phyloP scores from a whole-genome alignment of 2,888 invertebrate genomes.

The Sicus ferrugineus region DNA sequence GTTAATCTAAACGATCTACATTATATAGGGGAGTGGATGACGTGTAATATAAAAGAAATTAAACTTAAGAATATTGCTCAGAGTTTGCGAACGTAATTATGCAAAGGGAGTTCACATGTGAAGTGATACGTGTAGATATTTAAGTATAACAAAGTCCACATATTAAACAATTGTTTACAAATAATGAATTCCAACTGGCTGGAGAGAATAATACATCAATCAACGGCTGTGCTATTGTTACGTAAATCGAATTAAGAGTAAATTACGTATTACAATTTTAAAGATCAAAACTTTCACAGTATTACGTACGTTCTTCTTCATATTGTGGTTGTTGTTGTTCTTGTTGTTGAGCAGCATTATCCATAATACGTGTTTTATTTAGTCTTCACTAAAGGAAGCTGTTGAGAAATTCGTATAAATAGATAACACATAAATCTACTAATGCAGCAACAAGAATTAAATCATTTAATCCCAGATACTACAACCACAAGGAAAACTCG shows the following conservation, averaged over 20 bases:
- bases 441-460: conserved; percentile 12
- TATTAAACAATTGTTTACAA: too few species aligned
- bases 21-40: too few species aligned
- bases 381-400: conserved; percentile 2
- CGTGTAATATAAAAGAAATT: too few species aligned
- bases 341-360: conserved; percentile 11
- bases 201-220: not conserved
- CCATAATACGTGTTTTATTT: conserved; percentile 8
- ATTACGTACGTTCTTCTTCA: conserved; percentile 31
- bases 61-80: too few species aligned
- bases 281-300: not conserved
- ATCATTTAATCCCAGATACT: conserved; percentile 17
- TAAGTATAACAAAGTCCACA: too few species aligned
- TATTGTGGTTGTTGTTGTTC: conserved; percentile 17
- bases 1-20: too few species aligned
- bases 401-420: not conserved
- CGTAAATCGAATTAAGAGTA: not conserved
- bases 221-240: too few species aligned
- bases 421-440: conserved; percentile 5
- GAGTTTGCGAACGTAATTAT: too few species aligned
- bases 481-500: conserved; percentile 9
- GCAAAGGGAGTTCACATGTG: too few species aligned
- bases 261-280: not conserved
- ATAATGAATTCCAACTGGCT: too few species aligned
- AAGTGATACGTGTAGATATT: too few species aligned